Conservation (phyloP, 2,113 vertebrate species). For the Mastomys natalensis region DNA sequence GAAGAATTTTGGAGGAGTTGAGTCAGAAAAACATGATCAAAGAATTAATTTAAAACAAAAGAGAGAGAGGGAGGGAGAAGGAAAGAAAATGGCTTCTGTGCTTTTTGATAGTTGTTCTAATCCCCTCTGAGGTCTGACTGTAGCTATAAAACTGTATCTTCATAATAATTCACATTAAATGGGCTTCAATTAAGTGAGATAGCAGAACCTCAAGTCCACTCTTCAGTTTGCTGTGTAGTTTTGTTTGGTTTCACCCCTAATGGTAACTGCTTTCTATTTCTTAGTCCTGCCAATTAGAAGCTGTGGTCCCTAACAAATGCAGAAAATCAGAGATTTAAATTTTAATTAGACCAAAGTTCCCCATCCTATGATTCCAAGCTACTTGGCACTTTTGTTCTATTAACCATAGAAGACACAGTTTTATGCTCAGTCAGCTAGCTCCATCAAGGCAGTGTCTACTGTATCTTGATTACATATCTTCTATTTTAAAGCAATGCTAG, state of each 20-base stretch:
- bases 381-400: neutral
- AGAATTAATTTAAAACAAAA: neutral
- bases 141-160: neutral
- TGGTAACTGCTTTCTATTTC: neutral
- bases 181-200: neutral
- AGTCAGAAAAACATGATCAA: neutral
- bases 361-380: neutral
- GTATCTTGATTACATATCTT: too few relatives aligned
- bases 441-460: neutral
- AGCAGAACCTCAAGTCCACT: neutral
- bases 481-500: neutral
- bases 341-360: neutral
- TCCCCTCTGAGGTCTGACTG: neutral
- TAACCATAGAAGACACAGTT: neutral
- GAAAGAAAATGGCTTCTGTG: neutral
- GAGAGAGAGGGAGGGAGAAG: neutral
- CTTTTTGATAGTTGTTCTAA: neutral
- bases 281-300: neutral
- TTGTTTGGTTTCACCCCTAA: neutral
- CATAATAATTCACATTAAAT: neutral
- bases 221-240: neutral
- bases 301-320: conserved; percentile 4
- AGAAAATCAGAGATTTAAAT: neutral
- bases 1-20: neutral
- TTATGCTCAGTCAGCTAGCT: neutral